Evolutionary conservation across 37 sponge, comb jelly and placozoan genomes (phyloP).

Genomic region (Aphrocallistes beatrix): DNA sequence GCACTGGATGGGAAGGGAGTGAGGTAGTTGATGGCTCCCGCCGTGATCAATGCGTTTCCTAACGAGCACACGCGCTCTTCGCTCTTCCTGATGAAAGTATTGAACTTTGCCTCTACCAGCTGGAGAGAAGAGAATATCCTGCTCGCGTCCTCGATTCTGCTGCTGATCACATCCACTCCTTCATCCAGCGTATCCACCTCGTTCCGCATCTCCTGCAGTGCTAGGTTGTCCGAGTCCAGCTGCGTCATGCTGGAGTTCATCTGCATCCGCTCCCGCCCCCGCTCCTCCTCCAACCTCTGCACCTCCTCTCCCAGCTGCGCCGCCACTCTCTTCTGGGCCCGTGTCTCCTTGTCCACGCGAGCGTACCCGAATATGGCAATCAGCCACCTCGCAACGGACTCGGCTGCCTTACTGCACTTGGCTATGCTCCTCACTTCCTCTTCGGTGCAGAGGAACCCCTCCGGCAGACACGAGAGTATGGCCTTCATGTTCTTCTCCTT

Average conservation of each 20-base stretch:
- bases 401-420: neutral
- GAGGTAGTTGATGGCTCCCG: constrained; percentile 15
- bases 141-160: neutral
- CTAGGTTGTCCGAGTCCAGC: neutral
- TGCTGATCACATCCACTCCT: neutral
- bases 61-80: neutral
- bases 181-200: neutral
- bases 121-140: neutral
- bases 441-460: neutral
- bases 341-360: neutral
- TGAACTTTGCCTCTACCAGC: neutral
- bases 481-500: neutral
- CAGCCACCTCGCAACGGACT: neutral
- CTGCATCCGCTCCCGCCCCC: neutral
- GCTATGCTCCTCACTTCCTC: neutral
- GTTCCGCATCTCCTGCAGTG: neutral
- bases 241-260: neutral
- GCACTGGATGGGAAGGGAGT: neutral
- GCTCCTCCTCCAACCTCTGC: neutral
- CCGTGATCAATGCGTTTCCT: neutral
- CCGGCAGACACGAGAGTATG: neutral
- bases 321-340: neutral
- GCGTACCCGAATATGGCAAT: neutral
- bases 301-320: neutral
- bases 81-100: neutral